phyloP scores from a whole-genome alignment of 2,113 vertebrate species.

The Petrocephalus microphthalmus region DNA sequence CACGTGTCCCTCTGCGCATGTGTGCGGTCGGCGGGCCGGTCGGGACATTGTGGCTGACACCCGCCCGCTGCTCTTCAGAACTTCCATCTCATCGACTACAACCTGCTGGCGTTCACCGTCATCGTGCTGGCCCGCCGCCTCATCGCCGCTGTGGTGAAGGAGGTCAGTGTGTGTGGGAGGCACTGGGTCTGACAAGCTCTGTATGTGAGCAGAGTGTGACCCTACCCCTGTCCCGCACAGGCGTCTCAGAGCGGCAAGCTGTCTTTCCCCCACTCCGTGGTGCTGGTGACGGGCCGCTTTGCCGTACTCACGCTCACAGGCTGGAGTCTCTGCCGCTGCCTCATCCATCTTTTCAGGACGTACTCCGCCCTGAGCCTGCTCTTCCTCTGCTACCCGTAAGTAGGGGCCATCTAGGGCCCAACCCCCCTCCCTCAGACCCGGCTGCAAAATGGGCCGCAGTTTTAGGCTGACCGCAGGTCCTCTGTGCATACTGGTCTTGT shows the following conservation, averaged over 20 bases:
- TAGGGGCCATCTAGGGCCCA: conserved; percentile 30
- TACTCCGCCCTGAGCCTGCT: conserved; percentile 94
- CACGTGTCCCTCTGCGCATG: background rate
- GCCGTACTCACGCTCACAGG: conserved; percentile 88
- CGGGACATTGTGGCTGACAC: background rate
- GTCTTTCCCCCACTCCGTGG: conserved; percentile 83
- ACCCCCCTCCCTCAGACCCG: too few species aligned
- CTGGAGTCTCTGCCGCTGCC: conserved; percentile 89
- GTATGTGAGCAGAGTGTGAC: background rate
- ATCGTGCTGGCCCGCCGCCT: conserved; percentile 88
- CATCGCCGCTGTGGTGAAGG: conserved; percentile 89
- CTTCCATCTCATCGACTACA: conserved; percentile 97
- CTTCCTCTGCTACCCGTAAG: conserved; percentile 98
- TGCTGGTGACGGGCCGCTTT: conserved; percentile 87
- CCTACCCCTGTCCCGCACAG: conserved; percentile 45
- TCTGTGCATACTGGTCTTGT: background rate
- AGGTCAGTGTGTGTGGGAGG: conserved; percentile 63
- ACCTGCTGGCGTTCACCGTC: conserved; percentile 88
- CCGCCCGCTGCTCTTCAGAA: conserved; percentile 65
- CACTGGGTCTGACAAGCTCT: background rate
- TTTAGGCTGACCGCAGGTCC: background rate
- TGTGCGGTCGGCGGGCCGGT: background rate
- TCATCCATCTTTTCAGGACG: conserved; percentile 91
- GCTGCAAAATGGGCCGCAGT: background rate
- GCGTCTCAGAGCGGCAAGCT: conserved; percentile 90